Base-by-base conservation (phyloP, 2,113 vertebrate species). In the Calyptomena viridis region DNA sequence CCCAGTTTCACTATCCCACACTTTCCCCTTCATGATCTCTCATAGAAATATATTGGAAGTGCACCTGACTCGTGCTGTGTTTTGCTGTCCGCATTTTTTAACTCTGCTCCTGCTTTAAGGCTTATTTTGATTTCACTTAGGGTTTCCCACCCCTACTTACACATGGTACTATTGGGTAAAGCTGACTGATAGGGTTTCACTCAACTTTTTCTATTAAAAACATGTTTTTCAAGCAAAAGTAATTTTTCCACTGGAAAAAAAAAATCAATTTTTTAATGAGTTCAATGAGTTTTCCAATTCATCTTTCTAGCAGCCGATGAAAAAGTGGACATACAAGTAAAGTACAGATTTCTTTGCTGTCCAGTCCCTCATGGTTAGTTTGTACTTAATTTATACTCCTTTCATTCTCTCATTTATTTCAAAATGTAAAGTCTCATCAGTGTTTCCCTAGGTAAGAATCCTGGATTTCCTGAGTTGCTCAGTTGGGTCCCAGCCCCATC, bases 391-490 rank as follows among this genome's bases (percentile, higher is more conserved):
- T 87, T 1, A 1, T 21, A 28, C 28, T 80, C 39, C 24, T 84
- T 56, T 35, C 17, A 4, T 44, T 78, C 37, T 14, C 8, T 39
- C 6, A 3, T 24, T 85, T 46, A n/a, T 68, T 80, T n/a, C 59
- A 46, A 86, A 80, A 35, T 4, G 1, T 4, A 0, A 66, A 56
- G 19, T 64, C 10, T 66, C 4, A 1, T 8, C 4, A 5, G 67
- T 1, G 5, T 8, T 16, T 71, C 21, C 35, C 46, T 14, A 30
- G 46, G 37, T 42, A 9, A 39, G 74, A 46, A 44, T 28, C 37
- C 27, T 58, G 69, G 55, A 42, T 71, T 59, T 35, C n/a, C 55
- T 0, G 46, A 28, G 46, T 8, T 46, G 20, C 49, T 75, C 76
- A 58, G 71, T 21, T 13, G 46, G n/a, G 46, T 47, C 28, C 22